Percentiles rank a stretch among this genome's conserved stretches.
Conservation (phyloP, 2,797 vertebrate species). For the Eptatretus atami region DNA sequence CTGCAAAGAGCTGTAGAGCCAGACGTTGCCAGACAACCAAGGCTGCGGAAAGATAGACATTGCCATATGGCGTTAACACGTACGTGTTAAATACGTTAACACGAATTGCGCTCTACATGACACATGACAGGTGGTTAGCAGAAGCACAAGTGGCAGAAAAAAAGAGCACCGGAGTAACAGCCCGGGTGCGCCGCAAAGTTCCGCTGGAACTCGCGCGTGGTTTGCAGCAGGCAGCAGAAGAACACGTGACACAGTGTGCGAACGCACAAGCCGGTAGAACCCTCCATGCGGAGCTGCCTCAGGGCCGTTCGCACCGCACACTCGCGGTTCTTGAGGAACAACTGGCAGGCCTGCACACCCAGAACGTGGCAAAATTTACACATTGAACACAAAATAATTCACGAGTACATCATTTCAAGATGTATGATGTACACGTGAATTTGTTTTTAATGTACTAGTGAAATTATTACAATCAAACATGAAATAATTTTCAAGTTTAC, state of each 20-base stretch:
- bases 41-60: constrained; percentile 13
- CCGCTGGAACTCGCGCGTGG: constrained; percentile 64
- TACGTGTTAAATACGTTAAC: too few relatives aligned
- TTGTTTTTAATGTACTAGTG: too few relatives aligned
- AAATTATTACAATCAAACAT: too few relatives aligned
- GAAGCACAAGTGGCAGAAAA: too few relatives aligned
- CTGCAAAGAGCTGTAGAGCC: constrained; percentile 64
- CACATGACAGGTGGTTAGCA: too few relatives aligned
- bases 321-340: constrained; percentile 64
- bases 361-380: too few relatives aligned
- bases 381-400: too few relatives aligned
- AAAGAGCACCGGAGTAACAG: constrained; percentile 31
- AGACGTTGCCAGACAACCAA: constrained; percentile 78
- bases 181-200: constrained; percentile 66
- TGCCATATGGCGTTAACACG: too few relatives aligned
- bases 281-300: constrained; percentile 75
- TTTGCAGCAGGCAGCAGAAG: constrained; percentile 81
- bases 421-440: too few relatives aligned
- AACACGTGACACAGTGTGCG: constrained; percentile 95
- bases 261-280: constrained; percentile 77
- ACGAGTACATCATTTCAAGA: too few relatives aligned
- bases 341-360: constrained; percentile 28
- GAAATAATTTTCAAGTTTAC: too few relatives aligned
- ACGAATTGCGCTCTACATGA: too few relatives aligned
- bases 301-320: constrained; percentile 66